Evolutionary conservation across 2,888 invertebrate genomes (phyloP), one percentile per base, ranked within the genome.

Genomic region (Linnaemya vulpina): DNA sequence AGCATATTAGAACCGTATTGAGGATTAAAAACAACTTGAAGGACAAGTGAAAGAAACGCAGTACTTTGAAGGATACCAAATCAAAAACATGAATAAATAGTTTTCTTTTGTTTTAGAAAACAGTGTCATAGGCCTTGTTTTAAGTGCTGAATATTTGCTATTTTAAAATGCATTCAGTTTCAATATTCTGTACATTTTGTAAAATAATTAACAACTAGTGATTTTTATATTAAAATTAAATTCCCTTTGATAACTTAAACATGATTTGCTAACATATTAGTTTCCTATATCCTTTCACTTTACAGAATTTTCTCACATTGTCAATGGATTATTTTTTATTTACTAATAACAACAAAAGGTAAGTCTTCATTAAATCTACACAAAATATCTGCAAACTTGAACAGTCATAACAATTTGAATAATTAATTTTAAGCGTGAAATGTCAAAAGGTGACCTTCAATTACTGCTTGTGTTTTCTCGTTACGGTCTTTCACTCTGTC

Each of bases 291-390:
- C 1, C 9, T 51, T 70, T 62, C 17, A 22, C n/a, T 4, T 84
- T 84, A 7, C 76, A 79, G 84, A 60, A 67, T 35, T 60, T 60
- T 60, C 43, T 46, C 51, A 70, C 15, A 73, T 20, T 60, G 10
- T 49, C 38, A 43, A 40, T 35, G 20, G 40, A 60, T 11, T 38
- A 62, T 30, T 35, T 20, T 5, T 40, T 49, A 55, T 30, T 60
- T 58, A 38, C 7, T 77, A 20, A 20, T 20, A 53, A 67, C 25
- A 40, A 17, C 0, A 75, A 58, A 70, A 83, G 83, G 83, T 84
- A 75, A 84, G 79, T 79, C 25, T 55, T 22, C 35, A 30, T 4
- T 17, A 9, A 13, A 60, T 70, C n/a, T 30, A 7, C 7, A 53
- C 22, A 55, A 55, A 55, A 53, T 11, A 25, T 55, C 13, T 17